phyloP scores from a whole-genome alignment of 2,113 vertebrate genomes.

The Procapra przewalskii region DNA sequence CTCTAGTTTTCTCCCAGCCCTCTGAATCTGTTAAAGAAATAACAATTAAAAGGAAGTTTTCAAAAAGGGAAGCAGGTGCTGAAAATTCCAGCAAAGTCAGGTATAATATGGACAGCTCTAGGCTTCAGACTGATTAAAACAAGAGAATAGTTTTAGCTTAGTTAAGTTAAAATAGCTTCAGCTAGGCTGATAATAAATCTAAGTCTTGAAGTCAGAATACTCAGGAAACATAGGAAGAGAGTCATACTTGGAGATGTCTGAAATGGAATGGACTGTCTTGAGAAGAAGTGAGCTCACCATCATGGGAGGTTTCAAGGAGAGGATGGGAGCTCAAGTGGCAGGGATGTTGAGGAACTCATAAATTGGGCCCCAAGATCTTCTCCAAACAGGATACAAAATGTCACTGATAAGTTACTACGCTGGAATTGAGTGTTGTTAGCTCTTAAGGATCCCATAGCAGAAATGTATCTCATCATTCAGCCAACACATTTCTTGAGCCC shows the following conservation, averaged over 20 bases:
- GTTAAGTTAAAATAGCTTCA: conserved; percentile 7
- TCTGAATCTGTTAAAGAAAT: neutral
- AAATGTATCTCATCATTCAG: neutral
- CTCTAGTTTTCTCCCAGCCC: neutral
- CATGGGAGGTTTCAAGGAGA: neutral
- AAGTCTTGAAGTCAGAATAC: neutral
- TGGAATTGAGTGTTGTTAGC: neutral
- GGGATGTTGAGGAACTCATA: neutral
- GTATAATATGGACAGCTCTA: neutral
- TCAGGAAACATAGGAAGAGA: neutral
- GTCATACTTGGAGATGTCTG: neutral
- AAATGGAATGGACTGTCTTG: neutral
- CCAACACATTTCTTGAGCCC: neutral
- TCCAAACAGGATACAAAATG: neutral
- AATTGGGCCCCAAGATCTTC: neutral
- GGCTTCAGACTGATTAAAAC: conserved; percentile 16
- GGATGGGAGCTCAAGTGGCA: neutral
- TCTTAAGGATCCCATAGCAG: neutral
- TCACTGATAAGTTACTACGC: neutral
- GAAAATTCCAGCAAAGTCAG: conserved; percentile 7
- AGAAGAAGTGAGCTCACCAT: neutral
- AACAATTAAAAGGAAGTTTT: neutral
- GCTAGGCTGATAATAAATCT: neutral
- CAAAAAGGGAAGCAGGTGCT: neutral
- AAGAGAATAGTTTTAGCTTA: neutral